Percentiles rank a stretch among this genome's conserved stretches.
Conservation (phyloP, 2,888 invertebrate genomes). For the Agriotes lineatus region DNA sequence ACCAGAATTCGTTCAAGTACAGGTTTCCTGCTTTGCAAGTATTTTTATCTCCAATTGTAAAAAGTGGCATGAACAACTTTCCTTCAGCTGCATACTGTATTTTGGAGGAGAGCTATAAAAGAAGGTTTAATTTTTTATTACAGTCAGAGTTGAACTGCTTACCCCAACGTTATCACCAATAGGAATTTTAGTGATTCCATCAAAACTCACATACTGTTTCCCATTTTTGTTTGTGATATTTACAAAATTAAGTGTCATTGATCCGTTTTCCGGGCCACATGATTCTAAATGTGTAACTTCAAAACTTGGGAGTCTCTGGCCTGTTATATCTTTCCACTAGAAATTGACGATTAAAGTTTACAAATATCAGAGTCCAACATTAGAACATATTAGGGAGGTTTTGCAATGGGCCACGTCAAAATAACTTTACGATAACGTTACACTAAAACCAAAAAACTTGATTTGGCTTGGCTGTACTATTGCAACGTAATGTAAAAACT, state of each 20-base stretch:
- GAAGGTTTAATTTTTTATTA: neutral
- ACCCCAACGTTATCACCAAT: neutral
- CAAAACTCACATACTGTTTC: neutral
- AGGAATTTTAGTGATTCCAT: neutral
- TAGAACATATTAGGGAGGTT: too few relatives aligned
- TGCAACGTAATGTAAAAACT: too few relatives aligned
- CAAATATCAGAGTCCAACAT: too few relatives aligned
- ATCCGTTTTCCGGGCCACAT: neutral
- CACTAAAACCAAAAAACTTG: too few relatives aligned
- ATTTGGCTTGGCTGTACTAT: too few relatives aligned
- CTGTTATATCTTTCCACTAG: too few relatives aligned
- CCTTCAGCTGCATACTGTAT: neutral
- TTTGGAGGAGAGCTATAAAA: neutral
- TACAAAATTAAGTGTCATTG: neutral
- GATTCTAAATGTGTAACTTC: neutral
- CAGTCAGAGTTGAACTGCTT: neutral
- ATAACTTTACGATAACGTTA: too few relatives aligned
- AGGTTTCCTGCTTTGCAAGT: constrained; percentile 7
- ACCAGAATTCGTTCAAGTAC: constrained; percentile 15
- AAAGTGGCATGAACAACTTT: neutral
- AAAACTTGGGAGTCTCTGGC: neutral
- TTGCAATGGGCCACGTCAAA: too few relatives aligned
- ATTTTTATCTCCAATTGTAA: neutral
- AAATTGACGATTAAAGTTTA: too few relatives aligned
- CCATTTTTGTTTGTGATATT: neutral